Base-by-base conservation (phyloP, 1,140 invertebrate species). In the Zaprionus vittiger region DNA sequence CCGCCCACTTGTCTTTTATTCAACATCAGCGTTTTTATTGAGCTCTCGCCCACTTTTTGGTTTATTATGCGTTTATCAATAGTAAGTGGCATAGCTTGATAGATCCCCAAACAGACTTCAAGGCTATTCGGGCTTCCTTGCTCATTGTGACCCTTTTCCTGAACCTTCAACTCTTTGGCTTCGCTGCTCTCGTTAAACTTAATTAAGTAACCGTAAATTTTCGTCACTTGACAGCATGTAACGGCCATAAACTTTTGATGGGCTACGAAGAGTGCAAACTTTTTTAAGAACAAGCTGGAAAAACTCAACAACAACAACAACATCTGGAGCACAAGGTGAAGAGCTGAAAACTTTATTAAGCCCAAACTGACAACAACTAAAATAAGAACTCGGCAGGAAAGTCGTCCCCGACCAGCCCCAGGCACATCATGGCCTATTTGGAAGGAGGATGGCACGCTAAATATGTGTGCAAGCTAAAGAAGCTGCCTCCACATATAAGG, bases 191-290 rank as follows among this genome's bases (percentile, higher is more conserved):
- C 49, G 49, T 75, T 69, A 77, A 86, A 81, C 76, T 70, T 82
- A 82, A 82, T 85, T 85, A 86, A 69, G 77, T 62, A 86, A 70
- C 61, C 67, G 65, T 79, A 65, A 84, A 77, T 77, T 84, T 47
- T 73, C 69, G 65, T 70, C 81, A 77, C 78, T 74, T 80, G 66
- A 62, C 71, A 72, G 82, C 52, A 73, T 68, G 70, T 72, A 47
- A 81, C 31, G 61, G 60, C 73, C 54, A 73, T 79, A 79, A 86
- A 85, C 60, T 63, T 86, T 76, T 76, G 67, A 84, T 83, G 81
- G 31, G 54, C 74, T 61, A 44, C 49, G 31, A 64, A n/a, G 38
- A 63, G 69, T 34, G 37, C 26, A 72, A 65, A 72, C 31, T 65
- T 70, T 59, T 56, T 56, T 24, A 37, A 52, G 24, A 57, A 65